These are phyloP conservation scores for Xestoiulus laeticollis DNA, from an alignment of 2,888 invertebrate species.

Conservation along the genomic window DNA sequence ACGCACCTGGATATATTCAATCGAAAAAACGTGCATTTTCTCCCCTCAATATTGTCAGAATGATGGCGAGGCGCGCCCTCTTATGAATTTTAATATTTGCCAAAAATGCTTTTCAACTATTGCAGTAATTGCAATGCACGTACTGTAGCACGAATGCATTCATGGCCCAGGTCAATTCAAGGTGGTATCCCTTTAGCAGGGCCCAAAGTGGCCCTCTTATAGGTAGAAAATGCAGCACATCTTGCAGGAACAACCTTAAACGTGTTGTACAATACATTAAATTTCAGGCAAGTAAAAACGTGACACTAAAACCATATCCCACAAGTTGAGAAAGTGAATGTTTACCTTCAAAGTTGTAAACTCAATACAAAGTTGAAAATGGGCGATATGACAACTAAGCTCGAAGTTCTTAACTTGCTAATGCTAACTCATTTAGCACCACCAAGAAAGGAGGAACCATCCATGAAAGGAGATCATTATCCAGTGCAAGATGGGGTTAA, in stretches of 20 bases:
- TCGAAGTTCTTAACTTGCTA: not conserved
- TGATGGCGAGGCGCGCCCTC: not conserved
- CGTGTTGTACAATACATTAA: no score
- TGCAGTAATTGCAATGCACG: not conserved
- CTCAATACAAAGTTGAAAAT: not conserved
- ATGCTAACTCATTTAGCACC: not conserved
- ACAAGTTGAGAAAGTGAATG: not conserved
- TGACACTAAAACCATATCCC: not conserved
- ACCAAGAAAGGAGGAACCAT: not conserved
- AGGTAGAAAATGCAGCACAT: no score
- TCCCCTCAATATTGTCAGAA: not conserved
- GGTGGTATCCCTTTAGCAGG: no score
- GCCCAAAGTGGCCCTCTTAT: no score
- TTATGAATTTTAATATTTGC: not conserved
- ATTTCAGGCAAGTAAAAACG: no score
- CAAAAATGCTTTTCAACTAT: slow-evolving; percentile 7
- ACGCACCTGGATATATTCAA: slow-evolving; percentile 37
- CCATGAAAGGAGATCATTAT: slow-evolving; percentile 41
- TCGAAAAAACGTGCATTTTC: slow-evolving; percentile 18
- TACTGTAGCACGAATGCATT: not conserved
- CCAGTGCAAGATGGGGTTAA: slow-evolving; percentile 4
- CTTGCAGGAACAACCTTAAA: no score
- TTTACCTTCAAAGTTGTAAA: not conserved
- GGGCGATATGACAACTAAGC: slow-evolving; percentile 7
- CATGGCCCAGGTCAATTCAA: no score